Base-by-base conservation (phyloP, 2,888 invertebrate species). In the Tinea pellionella region DNA sequence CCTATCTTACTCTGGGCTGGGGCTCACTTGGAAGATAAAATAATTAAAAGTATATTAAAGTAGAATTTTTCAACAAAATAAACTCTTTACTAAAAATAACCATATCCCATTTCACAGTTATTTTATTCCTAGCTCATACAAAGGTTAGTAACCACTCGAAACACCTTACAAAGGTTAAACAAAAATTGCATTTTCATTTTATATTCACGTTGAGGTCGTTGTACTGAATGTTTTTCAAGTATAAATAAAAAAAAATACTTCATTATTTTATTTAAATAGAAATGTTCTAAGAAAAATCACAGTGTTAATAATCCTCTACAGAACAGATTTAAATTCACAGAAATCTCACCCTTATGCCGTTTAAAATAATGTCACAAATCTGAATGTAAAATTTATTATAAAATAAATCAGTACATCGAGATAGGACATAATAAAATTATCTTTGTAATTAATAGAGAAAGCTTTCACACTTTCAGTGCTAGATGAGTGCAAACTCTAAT, bases 401-500 rank as follows among this genome's bases (percentile, higher is more conserved):
- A 9, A 30, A 30, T 30, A 30, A 7, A 30, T 30, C 30, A 4
- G 9, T 7, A 30, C 42, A 13, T n/a, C 42, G 9, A 47, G 15
- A 47, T 47, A 47, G 47, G 13, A 53, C 24, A 24, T 53, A 53
- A 53, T 53, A 24, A 24, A 53, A 59, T 41, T 41, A 18, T 37
- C 18, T 41, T 37, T 19, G 42, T 42, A 59, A 59, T 59, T 59
- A 41, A 42, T 18, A 59, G 12, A 59, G 72, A 76, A 73, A 71
- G 70, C 74, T 76, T 70, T 65, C 68, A 65, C 63, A 47, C 63
- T 65, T 66, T 63, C 66, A 73, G 70, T 72, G 69, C 67, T 64
- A 66, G 69, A 67, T 63, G 69, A 41, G 59, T 41, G 74, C 72
- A 71, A 75, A 75, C 73, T 75, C 73, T 78, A 80, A 80, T 79